Base-by-base conservation (phyloP, 2,113 vertebrate species). In the Apus apus region DNA sequence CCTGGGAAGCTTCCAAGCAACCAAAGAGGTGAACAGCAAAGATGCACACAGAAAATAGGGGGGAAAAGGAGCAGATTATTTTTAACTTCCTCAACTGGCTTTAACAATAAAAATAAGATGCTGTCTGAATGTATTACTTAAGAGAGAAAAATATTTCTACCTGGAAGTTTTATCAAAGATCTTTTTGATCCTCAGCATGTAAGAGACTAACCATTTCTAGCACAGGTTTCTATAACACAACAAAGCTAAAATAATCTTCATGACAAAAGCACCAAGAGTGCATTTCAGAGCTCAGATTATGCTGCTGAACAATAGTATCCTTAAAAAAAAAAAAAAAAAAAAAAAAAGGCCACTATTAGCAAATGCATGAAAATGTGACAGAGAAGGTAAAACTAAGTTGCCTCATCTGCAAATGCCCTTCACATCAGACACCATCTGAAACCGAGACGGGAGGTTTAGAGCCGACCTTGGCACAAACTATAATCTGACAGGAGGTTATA, bases 401-500 rank as follows among this genome's bases (percentile, higher is more conserved):
- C 53, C 94, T 96, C 85, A 88, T 94, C 53, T 95, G 70, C 72
- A 74, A 89, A 92, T 2, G 91, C 54, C 94, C 97, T 98, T 98
- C 91, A 96, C 45, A 51, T 6, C 13, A 46, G 97, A 93, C 87
- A 78, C 32, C 60, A 54, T 85, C 77, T 96, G 94, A 97, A 98
- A 95, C 72, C 10, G 87, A 98, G 94, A 94, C 38, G 11, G 72
- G 94, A 90, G 85, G 70, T 92, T 97, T 81, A 96, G 86, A 96
- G 85, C 50, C 5, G 62, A 90, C 95, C 95, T 95, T 95, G 93
- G 92, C 65, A 64, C 38, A 92, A 96, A 96, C 96, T 82, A 85
- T 96, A 96, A 97, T 96, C 98, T 97, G 93, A 92, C 95, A 94
- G 89, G 85, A 94, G 79, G 96, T 76, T 96, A 94, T 20, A 91